Percentiles rank a stretch among this genome's conserved stretches.
Conservation (phyloP, 2,888 invertebrate genomes). For the Apodemia zela region DNA sequence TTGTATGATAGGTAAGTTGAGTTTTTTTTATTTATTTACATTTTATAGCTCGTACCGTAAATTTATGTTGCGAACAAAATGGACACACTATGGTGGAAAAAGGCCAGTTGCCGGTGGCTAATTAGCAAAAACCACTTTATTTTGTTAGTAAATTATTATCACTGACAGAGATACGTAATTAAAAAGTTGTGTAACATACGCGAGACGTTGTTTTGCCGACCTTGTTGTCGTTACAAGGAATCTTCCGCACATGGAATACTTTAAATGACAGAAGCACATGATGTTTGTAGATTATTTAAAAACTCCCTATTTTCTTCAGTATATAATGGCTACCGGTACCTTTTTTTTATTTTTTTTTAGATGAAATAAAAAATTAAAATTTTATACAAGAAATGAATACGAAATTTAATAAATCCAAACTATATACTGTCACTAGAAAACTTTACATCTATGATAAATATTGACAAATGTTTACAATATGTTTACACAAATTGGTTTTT, state of each 20-base stretch:
- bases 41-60: conserved; percentile 53
- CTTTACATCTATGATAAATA: not conserved
- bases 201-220: conserved; percentile 51
- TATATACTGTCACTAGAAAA: not conserved
- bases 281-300: not conserved
- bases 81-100: conserved; percentile 63
- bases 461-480: not conserved
- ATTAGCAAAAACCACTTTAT: conserved; percentile 36
- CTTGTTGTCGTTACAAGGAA: conserved; percentile 44
- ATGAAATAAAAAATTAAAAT: not conserved
- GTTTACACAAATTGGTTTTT: too few relatives aligned
- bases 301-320: not conserved
- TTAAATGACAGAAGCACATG: conserved; percentile 17
- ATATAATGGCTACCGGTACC: too few relatives aligned
- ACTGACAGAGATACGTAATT: conserved; percentile 35
- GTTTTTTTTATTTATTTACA: conserved; percentile 72
- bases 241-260: conserved; percentile 39
- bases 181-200: conserved; percentile 62
- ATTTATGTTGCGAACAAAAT: conserved; percentile 59
- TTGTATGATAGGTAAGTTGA: conserved; percentile 75
- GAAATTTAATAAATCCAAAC: not conserved
- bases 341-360: too few relatives aligned
- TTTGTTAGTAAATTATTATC: conserved; percentile 7
- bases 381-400: not conserved
- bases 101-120: conserved; percentile 47